Conservation (phyloP, 2,113 vertebrate species). For the Oreochromis aureus region DNA sequence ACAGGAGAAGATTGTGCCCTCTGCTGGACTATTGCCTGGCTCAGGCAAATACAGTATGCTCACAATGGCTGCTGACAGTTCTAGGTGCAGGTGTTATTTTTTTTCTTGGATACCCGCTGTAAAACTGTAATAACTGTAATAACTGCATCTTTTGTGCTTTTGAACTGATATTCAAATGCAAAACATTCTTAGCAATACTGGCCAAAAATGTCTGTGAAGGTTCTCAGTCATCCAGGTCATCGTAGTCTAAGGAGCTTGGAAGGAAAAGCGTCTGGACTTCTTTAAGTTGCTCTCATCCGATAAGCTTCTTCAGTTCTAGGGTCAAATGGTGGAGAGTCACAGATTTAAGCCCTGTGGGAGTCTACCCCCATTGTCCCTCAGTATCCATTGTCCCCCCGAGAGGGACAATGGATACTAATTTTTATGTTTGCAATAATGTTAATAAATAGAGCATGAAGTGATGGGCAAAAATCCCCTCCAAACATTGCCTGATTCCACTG, state of each 20-base stretch:
- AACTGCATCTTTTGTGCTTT: neutral
- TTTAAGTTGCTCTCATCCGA: no score
- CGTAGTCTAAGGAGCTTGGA: no score
- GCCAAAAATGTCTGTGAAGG: neutral
- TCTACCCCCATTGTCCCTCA: no score
- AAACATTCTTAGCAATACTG: neutral
- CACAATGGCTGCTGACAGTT: neutral
- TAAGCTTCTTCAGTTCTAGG: no score
- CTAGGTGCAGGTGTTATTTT: neutral
- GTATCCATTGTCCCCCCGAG: no score
- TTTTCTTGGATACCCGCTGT: neutral
- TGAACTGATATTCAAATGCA: neutral
- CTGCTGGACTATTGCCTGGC: neutral
- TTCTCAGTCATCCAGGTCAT: no score
- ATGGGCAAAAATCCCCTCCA: neutral
- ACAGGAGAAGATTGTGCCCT: neutral
- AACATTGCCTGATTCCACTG: neutral
- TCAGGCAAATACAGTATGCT: neutral
- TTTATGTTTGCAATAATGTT: neutral
- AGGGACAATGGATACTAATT: neutral
- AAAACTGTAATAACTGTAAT: neutral
- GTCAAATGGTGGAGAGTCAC: no score
- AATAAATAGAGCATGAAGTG: accelerated
- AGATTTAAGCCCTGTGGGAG: no score
- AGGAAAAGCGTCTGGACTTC: no score